Evolutionary conservation across 2,888 invertebrate genomes (phyloP).

Genomic region (Pycnomerus fuliginosus): DNA sequence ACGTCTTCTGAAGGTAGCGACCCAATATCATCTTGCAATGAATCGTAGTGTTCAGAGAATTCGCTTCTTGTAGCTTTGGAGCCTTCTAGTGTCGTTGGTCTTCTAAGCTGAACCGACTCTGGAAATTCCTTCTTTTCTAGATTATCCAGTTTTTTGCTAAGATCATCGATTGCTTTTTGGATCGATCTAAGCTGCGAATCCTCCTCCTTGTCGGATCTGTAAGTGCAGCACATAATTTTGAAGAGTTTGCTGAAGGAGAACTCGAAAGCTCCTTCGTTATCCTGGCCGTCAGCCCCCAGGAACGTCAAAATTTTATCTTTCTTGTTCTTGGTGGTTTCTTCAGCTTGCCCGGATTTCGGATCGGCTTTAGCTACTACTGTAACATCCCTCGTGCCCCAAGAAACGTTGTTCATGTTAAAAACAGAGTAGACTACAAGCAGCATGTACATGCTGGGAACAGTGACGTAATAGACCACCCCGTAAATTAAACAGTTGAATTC

Average conservation of each 20-base stretch:
- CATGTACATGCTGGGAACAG: slow-evolving; percentile 94
- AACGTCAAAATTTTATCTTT: slow-evolving; percentile 47
- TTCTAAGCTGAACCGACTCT: slow-evolving; percentile 9
- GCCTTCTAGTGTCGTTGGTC: slow-evolving; percentile 32
- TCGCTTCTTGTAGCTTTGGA: slow-evolving; percentile 25
- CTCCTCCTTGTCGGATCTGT: slow-evolving; percentile 50
- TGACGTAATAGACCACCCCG: slow-evolving; percentile 80
- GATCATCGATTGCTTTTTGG: slow-evolving; percentile 47
- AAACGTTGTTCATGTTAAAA: slow-evolving; percentile 89
- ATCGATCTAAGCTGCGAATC: slow-evolving; percentile 49
- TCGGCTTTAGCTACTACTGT: slow-evolving; percentile 43
- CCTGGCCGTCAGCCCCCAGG: slow-evolving; percentile 37
- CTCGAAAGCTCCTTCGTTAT: slow-evolving; percentile 56
- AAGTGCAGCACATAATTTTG: slow-evolving; percentile 57
- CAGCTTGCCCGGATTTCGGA: slow-evolving; percentile 50
- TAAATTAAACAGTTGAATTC: slow-evolving; percentile 75
- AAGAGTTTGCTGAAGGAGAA: slow-evolving; percentile 58
- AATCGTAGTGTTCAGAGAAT: slow-evolving; percentile 7
- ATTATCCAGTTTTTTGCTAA: slow-evolving; percentile 51
- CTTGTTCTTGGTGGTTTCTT: slow-evolving; percentile 66
- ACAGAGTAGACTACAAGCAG: slow-evolving; percentile 87
- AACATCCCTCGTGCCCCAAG: slow-evolving; percentile 92
- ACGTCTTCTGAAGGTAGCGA: slow-evolving; percentile 57
- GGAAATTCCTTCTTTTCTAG: slow-evolving; percentile 46
- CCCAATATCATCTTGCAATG: slow-evolving; percentile 49